Base-by-base conservation (phyloP, 2,113 vertebrate genomes). In the Taurulus bubalis region DNA sequence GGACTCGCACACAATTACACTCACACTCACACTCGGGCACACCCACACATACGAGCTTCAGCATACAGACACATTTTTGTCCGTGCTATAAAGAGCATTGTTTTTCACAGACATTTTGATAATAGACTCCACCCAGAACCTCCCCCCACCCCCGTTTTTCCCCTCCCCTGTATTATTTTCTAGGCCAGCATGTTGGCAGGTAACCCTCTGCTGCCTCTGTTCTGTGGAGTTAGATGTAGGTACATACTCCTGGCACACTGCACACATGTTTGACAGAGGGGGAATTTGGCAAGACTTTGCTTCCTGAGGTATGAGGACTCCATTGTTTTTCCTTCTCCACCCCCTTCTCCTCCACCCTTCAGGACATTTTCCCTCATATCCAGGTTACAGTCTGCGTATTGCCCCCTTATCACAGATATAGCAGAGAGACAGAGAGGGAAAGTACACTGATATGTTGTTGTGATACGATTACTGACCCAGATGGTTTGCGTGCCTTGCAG, bases 161-260 rank as follows among this genome's bases (percentile, higher is more conserved):
- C 58, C 76, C 79, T 64, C 62, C 75, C 49, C 62, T 68, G 75
- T 80, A 86, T 90, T 69, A 40, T 68, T 88, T 89, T 93, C 80
- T 91, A 76, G 90, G 87, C 90, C 89, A 91, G 68, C 82, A 38
- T 92, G 77, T 89, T 85, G 81, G 84, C 82, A 88, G 79, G 84
- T 92, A 73, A 79, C 53, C 18, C 14, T 78, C 75, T 86, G 47
- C 34, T 68, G 34, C 14, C 59, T 75, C 71, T 47, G 71, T 74
- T 83, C 60, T 73, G 47, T 71, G 69, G 77, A 65, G 40, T 51
- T 58, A 83, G 78, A 55, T 83, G 77, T 62, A 82, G 53, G 9
- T 83, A 47, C 67, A 74, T 51, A 67, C 79, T 78, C 40, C 70
- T 85, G 89, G 77, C 85, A 85, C 4, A 12, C 60, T 32, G 40